phyloP scores from a whole-genome alignment of 2,797 vertebrate species.

The Rhabdophis nuchalis region DNA sequence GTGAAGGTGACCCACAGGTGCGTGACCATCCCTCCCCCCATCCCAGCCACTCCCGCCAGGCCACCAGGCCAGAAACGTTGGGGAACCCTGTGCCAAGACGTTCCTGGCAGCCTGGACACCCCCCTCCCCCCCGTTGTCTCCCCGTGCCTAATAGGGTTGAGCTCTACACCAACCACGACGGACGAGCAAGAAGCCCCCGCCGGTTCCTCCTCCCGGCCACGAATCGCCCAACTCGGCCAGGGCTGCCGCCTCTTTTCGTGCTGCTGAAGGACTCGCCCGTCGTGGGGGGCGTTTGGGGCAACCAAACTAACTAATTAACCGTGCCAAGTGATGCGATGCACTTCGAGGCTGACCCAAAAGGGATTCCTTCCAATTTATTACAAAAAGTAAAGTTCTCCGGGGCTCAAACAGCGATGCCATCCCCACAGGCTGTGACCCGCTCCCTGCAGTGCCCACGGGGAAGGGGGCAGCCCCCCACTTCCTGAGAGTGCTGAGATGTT shows the following conservation, averaged over 20 bases:
- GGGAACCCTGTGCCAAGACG: background rate
- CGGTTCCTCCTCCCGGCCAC: too few relatives aligned
- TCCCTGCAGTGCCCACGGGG: background rate
- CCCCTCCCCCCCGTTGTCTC: fast-evolving
- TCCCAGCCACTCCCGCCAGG: background rate
- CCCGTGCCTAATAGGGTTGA: background rate
- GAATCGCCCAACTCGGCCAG: fast-evolving
- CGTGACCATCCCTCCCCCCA: background rate
- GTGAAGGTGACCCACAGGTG: background rate
- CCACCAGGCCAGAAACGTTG: too few relatives aligned
- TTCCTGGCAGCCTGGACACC: background rate
- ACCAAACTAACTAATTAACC: too few relatives aligned
- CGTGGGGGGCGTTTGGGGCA: background rate
- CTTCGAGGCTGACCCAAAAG: background rate
- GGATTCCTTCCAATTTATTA: background rate
- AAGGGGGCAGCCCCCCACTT: background rate
- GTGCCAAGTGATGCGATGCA: background rate
- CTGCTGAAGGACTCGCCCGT: background rate
- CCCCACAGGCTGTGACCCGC: background rate
- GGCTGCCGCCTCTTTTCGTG: background rate
- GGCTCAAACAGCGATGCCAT: background rate
- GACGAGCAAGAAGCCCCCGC: background rate
- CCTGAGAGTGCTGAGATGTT: background rate
- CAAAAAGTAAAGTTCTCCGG: background rate
- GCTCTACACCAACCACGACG: background rate